Conservation (phyloP, 2,797 vertebrate species). For the Sphaeramia orbicularis region DNA sequence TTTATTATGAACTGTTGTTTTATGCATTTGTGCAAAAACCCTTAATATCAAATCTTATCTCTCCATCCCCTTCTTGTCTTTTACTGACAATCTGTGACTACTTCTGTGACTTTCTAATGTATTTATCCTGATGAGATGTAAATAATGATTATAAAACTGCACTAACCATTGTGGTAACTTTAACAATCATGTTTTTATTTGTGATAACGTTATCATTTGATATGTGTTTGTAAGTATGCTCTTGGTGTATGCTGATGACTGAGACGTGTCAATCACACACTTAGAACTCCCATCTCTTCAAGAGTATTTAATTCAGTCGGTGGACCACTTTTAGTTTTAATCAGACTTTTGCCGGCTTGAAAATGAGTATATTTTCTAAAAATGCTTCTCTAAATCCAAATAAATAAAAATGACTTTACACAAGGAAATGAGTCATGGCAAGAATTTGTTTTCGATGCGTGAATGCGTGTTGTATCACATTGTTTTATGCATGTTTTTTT, state of each 20-base stretch:
- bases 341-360: conserved; percentile 75
- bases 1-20: conserved; percentile 46
- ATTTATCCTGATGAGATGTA: conserved; percentile 72
- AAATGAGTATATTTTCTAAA: conserved; percentile 86
- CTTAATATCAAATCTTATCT: conserved; percentile 42
- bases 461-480: too few species aligned
- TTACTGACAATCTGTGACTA: conserved; percentile 81
- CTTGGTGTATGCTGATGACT: conserved; percentile 68
- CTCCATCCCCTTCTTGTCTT: conserved; percentile 45
- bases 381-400: conserved; percentile 80
- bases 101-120: conserved; percentile 70
- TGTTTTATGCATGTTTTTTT: neutral
- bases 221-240: conserved; percentile 75
- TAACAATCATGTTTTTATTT: conserved; percentile 75
- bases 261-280: conserved; percentile 55
- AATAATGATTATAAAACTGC: conserved; percentile 73
- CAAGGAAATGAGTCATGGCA: conserved; percentile 15
- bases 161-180: conserved; percentile 74
- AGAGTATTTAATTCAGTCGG: conserved; percentile 64
- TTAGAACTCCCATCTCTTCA: conserved; percentile 58
- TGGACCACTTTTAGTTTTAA: conserved; percentile 65
- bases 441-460: neutral
- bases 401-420: conserved; percentile 79
- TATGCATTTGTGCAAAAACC: conserved; percentile 53
- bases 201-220: conserved; percentile 66